Conservation (phyloP, 2,797 vertebrate species). For the Octomys mimax region DNA sequence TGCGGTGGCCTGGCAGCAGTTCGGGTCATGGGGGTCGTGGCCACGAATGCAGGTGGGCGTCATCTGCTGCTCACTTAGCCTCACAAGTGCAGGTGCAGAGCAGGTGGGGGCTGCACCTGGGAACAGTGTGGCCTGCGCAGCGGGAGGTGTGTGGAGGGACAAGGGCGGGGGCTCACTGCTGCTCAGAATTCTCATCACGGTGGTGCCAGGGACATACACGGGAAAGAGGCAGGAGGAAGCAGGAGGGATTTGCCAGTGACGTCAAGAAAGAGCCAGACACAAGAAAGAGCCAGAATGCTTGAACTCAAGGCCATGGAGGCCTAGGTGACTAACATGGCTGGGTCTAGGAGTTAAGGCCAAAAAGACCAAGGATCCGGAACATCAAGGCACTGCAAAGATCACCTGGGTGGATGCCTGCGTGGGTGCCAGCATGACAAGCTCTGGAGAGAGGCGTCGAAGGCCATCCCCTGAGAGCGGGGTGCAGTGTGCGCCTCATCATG, state of each 20-base stretch:
- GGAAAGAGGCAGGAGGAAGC: background rate
- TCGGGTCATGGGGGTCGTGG: background rate
- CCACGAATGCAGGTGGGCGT: background rate
- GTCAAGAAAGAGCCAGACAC: background rate
- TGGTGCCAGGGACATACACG: background rate
- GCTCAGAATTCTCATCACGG: no score
- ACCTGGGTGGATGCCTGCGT: no score
- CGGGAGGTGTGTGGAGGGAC: background rate
- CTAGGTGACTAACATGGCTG: background rate
- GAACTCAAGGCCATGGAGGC: background rate
- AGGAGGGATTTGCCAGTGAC: background rate
- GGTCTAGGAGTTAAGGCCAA: background rate
- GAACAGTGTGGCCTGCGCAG: background rate
- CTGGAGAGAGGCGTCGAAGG: no score
- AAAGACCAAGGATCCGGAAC: background rate
- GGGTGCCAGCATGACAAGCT: no score
- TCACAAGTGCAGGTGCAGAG: background rate
- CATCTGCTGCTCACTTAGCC: no score
- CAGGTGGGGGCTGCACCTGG: background rate
- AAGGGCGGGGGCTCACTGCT: background rate
- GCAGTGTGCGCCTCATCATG: no score
- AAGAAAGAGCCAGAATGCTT: background rate
- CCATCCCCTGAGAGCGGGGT: no score
- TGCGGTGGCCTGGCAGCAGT: no score
- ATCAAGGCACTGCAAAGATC: no score